Evolutionary conservation across 2,888 invertebrate genomes (phyloP).

Genomic region (Xestia rhomboidea): DNA sequence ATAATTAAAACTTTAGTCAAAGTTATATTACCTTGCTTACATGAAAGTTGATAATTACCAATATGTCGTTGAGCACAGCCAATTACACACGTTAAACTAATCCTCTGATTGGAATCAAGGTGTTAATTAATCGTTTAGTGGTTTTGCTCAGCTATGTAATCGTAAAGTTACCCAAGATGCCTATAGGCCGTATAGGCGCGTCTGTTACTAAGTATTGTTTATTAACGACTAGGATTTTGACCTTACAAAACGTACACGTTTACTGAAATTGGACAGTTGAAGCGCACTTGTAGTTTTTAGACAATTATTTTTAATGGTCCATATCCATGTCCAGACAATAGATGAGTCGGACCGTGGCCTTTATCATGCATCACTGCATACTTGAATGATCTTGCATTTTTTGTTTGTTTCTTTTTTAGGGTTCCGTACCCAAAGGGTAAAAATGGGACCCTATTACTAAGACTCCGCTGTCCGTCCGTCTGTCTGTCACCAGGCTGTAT

Average conservation of each 20-base stretch:
- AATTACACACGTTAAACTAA: conserved; percentile 14
- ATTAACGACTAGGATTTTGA: conserved; percentile 10
- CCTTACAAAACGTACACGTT: conserved; percentile 4
- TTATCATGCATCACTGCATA: not conserved
- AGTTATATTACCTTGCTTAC: not conserved
- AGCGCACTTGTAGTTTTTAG: not conserved
- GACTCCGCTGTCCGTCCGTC: no score
- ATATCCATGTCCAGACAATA: not conserved
- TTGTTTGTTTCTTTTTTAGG: not conserved
- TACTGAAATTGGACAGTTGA: not conserved
- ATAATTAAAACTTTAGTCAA: not conserved
- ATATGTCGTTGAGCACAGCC: not conserved
- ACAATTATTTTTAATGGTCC: not conserved
- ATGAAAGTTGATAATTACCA: conserved; percentile 1
- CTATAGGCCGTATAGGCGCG: not conserved
- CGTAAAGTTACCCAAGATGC: not conserved
- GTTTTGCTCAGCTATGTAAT: conserved; percentile 11
- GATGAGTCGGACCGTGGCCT: not conserved
- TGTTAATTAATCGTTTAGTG: conserved; percentile 36
- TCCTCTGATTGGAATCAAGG: conserved; percentile 27
- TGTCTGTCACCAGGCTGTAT: no score
- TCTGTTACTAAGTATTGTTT: not conserved
- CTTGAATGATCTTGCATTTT: conserved; percentile 11
- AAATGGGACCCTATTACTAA: no score
- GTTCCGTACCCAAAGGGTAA: no score